These are phyloP conservation scores for Lamellibrachia columna DNA, from an alignment of 2,888 invertebrate species.

Conservation along the genomic window DNA sequence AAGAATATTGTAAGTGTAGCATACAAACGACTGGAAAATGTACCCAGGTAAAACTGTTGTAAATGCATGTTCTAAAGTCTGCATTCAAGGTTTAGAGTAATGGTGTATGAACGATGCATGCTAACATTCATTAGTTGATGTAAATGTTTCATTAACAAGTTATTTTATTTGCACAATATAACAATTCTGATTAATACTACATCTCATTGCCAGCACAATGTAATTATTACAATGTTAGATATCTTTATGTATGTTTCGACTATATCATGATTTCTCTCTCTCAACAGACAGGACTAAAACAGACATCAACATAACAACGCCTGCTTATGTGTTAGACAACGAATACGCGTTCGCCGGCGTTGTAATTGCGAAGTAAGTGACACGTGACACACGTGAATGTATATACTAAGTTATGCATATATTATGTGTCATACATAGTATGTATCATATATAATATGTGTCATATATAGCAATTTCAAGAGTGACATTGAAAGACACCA, in stretches of 20 bases:
- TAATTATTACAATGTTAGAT: background rate
- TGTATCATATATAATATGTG: too few relatives aligned
- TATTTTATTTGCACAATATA: background rate
- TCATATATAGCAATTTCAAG: too few relatives aligned
- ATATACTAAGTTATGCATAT: background rate
- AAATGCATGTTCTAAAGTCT: too few relatives aligned
- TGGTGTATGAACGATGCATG: background rate
- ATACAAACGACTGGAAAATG: too few relatives aligned
- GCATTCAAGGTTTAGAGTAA: background rate
- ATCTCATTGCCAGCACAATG: background rate
- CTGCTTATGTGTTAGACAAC: conserved; percentile 89
- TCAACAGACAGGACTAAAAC: background rate
- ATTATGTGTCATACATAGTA: background rate
- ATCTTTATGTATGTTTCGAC: too few relatives aligned
- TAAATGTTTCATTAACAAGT: background rate
- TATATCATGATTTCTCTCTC: background rate
- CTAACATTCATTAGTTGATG: background rate
- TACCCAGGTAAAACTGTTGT: too few relatives aligned
- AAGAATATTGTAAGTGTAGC: background rate
- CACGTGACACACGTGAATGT: background rate
- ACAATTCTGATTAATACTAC: background rate
- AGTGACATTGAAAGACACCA: too few relatives aligned
- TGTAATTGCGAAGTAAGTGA: conserved; percentile 81
- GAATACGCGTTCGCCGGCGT: conserved; percentile 84
- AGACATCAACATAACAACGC: conserved; percentile 95